Conservation (phyloP, 2,888 invertebrate genomes). For the Rhagonycha lutea region DNA sequence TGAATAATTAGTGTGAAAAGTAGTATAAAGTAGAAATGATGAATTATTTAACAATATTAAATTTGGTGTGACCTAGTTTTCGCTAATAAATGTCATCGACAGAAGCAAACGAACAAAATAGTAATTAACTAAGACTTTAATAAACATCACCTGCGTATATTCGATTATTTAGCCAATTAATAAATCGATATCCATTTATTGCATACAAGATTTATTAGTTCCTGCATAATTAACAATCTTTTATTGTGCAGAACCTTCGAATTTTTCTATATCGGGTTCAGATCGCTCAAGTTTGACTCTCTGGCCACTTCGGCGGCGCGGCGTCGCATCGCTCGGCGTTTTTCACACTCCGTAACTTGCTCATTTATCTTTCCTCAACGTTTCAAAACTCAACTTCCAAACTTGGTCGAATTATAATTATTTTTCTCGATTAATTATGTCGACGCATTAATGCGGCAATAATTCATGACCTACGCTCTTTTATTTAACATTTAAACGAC, state of each 20-base stretch:
- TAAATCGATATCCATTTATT: constrained; percentile 15
- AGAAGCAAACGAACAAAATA: constrained; percentile 15
- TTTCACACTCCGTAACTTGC: neutral
- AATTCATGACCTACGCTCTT: neutral
- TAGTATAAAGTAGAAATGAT: neutral
- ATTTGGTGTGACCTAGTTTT: constrained; percentile 8
- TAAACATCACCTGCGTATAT: constrained; percentile 20
- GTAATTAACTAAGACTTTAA: constrained; percentile 18
- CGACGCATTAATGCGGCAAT: neutral
- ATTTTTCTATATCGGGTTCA: neutral
- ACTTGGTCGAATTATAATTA: neutral
- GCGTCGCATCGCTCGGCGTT: too few relatives aligned
- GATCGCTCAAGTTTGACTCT: neutral
- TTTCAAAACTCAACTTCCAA: neutral
- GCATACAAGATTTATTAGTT: neutral
- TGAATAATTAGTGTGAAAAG: neutral
- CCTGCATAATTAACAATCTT: neutral
- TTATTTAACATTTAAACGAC: neutral
- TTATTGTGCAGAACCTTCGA: neutral
- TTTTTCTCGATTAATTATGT: neutral
- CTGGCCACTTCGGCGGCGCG: too few relatives aligned
- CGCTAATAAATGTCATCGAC: neutral
- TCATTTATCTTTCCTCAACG: neutral
- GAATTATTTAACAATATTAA: neutral
- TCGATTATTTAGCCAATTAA: constrained; percentile 17